phyloP scores from a whole-genome alignment of 2,113 vertebrate genomes.

The Bubo scandiacus region DNA sequence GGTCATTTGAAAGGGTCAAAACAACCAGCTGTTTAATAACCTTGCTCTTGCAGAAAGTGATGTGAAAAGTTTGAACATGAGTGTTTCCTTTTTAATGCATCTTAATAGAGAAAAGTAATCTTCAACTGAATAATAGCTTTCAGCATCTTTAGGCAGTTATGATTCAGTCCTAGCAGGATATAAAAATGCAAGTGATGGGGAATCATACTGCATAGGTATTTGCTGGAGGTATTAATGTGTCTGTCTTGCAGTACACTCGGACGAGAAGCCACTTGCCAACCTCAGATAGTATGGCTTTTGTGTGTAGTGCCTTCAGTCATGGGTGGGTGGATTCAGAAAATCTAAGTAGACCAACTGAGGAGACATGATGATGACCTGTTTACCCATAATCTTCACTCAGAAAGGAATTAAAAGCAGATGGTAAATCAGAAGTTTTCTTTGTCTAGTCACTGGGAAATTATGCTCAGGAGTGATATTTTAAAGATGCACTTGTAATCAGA shows the following conservation, averaged over 20 bases:
- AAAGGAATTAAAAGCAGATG: background rate
- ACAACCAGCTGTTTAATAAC: conserved; percentile 23
- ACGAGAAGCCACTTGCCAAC: background rate
- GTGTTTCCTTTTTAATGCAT: background rate
- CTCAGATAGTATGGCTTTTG: background rate
- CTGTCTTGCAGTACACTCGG: background rate
- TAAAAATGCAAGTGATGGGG: background rate
- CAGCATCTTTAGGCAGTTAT: background rate
- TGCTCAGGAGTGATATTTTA: background rate
- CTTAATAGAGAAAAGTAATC: conserved; percentile 26
- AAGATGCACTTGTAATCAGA: background rate
- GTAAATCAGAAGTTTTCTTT: background rate
- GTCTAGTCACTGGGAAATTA: background rate
- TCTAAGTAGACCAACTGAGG: background rate
- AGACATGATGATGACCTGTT: background rate
- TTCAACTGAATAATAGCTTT: background rate
- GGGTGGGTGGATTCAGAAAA: background rate
- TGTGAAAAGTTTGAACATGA: background rate
- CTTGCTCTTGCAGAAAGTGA: background rate
- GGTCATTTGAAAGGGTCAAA: conserved; percentile 40
- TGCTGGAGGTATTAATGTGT: background rate
- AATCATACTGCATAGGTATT: background rate
- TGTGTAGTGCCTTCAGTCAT: background rate
- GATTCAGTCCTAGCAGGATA: background rate
- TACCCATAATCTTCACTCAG: background rate